Base-by-base conservation (phyloP, 2,888 invertebrate genomes). In the Melanchra persicariae region DNA sequence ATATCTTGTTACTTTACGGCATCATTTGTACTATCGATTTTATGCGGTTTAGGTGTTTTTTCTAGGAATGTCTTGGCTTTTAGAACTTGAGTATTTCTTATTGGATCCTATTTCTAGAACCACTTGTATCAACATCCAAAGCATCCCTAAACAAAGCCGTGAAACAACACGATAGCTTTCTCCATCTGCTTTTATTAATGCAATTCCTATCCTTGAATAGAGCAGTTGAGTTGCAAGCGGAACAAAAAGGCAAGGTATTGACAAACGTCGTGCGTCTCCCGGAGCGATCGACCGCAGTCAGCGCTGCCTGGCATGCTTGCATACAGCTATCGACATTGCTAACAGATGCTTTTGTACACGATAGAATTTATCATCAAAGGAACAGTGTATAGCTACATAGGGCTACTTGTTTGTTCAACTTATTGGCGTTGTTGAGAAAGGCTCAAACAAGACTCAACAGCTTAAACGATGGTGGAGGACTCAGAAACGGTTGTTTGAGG, bases 201-300 rank as follows among this genome's bases (percentile, higher is more conserved):
- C 58, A 60, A 69, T 75, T 74, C 75, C 61, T 81, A 71, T 76
- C 70, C 71, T 67, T 76, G 75, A 83, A 83, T 83, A 83, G 79
- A 76, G 63, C 70, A 70, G 68, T 78, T 66, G 30, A 58, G 45
- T 58, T 54, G 52, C 67, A 67, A 73, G 55, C 54, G 40, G 59
- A 71, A 34, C 68, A 81, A 83, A 51, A 81, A 72, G 70, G 63
- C 52, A 43, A 71, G 47, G 51, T 79, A 79, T 79, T 71, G 80
- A 79, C 76, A 80, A 70, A 79, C 80, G 70, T 30, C 30, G 52
- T 15, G 12, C 63, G 49, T 70, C 70, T 79, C 60, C 54, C 67
- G 58, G 45, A 30, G 70, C 67, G 64, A 80, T 79, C 71, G 65
- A 55, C 61, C 64, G 75, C n/a, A 59, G 49, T 57, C 58, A 37